Base-by-base conservation (phyloP, 1,140 invertebrate species). In the Trachelipus rathkii region DNA sequence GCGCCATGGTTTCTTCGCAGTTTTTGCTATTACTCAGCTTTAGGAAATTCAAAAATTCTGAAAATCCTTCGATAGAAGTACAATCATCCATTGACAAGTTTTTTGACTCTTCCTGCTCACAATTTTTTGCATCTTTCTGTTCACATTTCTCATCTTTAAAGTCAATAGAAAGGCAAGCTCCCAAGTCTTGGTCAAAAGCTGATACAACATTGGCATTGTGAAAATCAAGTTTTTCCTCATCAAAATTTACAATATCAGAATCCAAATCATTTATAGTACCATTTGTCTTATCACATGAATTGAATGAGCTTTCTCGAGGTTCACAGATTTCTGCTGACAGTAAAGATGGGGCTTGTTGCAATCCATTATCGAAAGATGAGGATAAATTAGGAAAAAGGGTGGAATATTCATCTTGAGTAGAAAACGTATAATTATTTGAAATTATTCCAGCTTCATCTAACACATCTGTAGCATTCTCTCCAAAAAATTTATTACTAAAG, bases 121-220 rank as follows among this genome's bases (percentile, higher is more conserved):
- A 68, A 23, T 24, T 68, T 68, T 21, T 13, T 33, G 1, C 6
- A 33, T 33, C 6, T 33, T 68, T 24, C n/a, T 21, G 66, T 15
- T 68, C 66, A 68, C 33, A 10, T 23, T 24, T 68, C 19, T 15
- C 15, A 24, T 71, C 70, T 71, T 71, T 44, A 71, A 11, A 71
- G 19, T 24, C 33, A 21, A 77, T 77, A 33, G 76, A 77, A 50
- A 77, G 21, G 53, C 76, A 77, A 13, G 76, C 66, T 21, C 76
- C 76, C 13, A 77, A 69, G 13, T 78, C 77, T 53, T 69, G 77
- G 44, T 75, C 77, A 69, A 13, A 43, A 10, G 77, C 75, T 8
- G 77, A 53, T 43, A 67, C 66, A n/a, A 78, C 68, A 6, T 33
- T 66, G 9, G 77, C 75, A 33, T 71, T 71, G 13, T 71, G 15